These are phyloP conservation scores for Dicrurus megarhynchus DNA, from an alignment of 2,113 vertebrate genomes.

Conservation along the genomic window DNA sequence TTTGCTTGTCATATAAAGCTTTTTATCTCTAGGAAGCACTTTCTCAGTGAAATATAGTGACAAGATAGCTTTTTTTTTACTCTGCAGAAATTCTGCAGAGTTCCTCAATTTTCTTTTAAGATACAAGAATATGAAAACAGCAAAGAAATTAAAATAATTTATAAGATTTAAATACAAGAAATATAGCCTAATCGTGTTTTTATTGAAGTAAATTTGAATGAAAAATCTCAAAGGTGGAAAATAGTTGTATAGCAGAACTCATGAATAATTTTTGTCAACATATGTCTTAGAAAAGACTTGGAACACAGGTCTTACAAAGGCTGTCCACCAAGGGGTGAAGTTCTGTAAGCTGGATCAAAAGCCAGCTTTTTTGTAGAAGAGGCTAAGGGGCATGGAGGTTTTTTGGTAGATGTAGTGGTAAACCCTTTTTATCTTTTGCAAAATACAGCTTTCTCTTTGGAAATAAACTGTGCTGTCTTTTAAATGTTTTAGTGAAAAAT, in stretches of 20 bases:
- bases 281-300: background rate
- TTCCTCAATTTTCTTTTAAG: background rate
- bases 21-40: background rate
- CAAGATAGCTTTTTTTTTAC: background rate
- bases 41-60: background rate
- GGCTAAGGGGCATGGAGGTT: background rate
- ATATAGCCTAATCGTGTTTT: background rate
- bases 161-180: background rate
- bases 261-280: background rate
- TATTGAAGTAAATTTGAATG: background rate
- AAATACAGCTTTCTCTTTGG: background rate
- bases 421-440: background rate
- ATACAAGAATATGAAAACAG: background rate
- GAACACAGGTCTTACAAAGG: background rate
- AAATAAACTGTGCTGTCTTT: background rate
- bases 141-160: background rate
- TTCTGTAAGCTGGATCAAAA: background rate
- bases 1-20: background rate
- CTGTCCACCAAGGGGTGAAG: background rate
- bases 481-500: background rate
- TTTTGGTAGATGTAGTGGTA: background rate
- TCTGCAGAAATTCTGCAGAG: background rate
- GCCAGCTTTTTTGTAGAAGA: background rate
- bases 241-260: background rate
- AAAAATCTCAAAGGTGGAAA: background rate